Evolutionary conservation across 1,140 invertebrate genomes (phyloP), one percentile per base, ranked within the genome.

Genomic region (Tetranychus cinnabarinus): DNA sequence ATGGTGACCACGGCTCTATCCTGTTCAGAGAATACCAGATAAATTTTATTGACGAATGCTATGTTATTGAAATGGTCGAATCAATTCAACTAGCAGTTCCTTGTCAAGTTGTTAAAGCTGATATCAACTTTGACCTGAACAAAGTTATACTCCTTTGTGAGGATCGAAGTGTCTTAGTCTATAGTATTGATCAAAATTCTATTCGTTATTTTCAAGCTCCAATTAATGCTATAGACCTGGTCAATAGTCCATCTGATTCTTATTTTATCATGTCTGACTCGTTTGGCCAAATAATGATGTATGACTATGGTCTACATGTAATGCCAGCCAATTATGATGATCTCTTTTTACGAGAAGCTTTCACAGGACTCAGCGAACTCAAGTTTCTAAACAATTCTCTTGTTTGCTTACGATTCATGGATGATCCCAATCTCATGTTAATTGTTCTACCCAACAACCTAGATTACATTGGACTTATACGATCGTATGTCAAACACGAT

Each of bases 401-500:
- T 7, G 8, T 63, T 34, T 56, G n/a, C 31, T 31, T 46, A 46
- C 23, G 37, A 23, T 58, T 60, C 33, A 31, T 42, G 12, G 52
- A 42, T 15, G 23, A 52, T 39, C n/a, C 59, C 13, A 31, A 56
- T 63, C 31, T 35, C 7, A 31, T 59, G 37, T 7, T 48, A 6
- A 23, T 63, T n/a, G 36, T 56, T 12, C 23, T 63, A 37, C 50
- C 62, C 5, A 23, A 8, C 13, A 10, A 45, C 23, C 6, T 63
- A 4, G 58, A 60, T 34, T 58, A 45, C 45, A 58, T 50, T 34
- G 56, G 54, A 37, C 36, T 67, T 10, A 64, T 61, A 47, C 59
- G 56, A 54, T 54, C 64, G 42, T 67, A 67, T 60, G 23, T 66
- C 34, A 63, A 64, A 50, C 58, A 34, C 36, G 48, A 62, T 50